A percentile compares a stretch with the other conserved stretches of the same genome.
These are phyloP conservation scores for Odobenus rosmarus DNA, from an alignment of 2,113 vertebrate species.

Conservation along the genomic window DNA sequence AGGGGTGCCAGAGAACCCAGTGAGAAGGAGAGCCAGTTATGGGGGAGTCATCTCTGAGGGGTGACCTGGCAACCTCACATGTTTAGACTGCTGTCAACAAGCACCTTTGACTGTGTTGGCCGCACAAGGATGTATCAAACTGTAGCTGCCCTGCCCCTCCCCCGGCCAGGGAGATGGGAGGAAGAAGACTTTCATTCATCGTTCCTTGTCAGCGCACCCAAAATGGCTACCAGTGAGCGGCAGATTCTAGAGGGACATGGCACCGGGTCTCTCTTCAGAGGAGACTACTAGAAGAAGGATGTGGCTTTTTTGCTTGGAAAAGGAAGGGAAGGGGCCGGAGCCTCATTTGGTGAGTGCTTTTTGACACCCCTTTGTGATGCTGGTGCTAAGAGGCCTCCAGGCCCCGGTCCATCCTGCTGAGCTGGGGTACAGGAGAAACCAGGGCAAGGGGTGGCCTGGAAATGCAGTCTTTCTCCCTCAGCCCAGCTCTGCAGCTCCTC, in stretches of 20 bases:
- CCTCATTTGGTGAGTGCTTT: background rate
- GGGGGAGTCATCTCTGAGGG: too few species aligned
- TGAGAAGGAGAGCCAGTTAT: background rate
- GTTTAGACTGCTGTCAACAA: background rate
- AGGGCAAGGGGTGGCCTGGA: background rate
- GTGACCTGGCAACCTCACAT: background rate
- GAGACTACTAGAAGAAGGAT: background rate
- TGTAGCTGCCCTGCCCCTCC: background rate
- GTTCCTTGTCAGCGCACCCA: background rate
- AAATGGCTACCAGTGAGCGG: background rate
- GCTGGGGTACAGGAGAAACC: background rate
- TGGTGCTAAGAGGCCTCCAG: background rate
- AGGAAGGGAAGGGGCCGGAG: background rate
- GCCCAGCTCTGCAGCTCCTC: background rate
- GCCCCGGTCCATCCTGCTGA: background rate
- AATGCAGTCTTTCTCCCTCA: background rate
- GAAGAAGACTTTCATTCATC: background rate
- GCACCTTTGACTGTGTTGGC: background rate
- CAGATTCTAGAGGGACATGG: background rate
- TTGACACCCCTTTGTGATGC: background rate
- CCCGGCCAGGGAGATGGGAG: background rate
- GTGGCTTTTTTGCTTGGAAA: background rate
- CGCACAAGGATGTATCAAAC: background rate
- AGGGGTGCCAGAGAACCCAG: background rate
- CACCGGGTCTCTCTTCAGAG: background rate